Percentiles rank a stretch among this genome's conserved stretches.
These are phyloP conservation scores for Meteorus cinctellus DNA, from an alignment of 2,888 invertebrate genomes.

Conservation along the genomic window DNA sequence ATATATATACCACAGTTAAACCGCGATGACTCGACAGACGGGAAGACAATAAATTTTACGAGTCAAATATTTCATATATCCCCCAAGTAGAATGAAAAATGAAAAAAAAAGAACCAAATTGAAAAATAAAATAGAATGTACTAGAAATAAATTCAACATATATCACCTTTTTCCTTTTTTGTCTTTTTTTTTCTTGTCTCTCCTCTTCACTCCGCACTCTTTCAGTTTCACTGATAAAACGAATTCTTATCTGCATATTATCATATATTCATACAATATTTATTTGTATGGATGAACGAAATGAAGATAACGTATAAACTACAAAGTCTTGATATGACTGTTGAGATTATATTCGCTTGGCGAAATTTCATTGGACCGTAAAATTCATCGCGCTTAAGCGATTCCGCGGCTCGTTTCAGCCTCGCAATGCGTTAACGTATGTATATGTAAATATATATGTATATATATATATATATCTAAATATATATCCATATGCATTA, in stretches of 20 bases:
- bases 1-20: not conserved
- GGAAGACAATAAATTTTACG: slow-evolving; percentile 15
- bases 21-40: not conserved
- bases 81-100: not conserved
- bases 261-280: not conserved
- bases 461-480: not conserved
- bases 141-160: not conserved
- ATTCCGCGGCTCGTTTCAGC: slow-evolving; percentile 36
- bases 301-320: slow-evolving; percentile 19
- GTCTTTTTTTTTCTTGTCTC: not conserved
- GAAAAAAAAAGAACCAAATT: not conserved
- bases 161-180: not conserved
- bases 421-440: slow-evolving; percentile 12
- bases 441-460: not conserved
- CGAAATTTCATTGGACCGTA: slow-evolving; percentile 33
- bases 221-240: not conserved
- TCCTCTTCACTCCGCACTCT: not conserved
- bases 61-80: slow-evolving; percentile 14
- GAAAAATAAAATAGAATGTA: not conserved
- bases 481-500: not conserved
- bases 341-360: slow-evolving; percentile 15
- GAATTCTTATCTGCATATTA: slow-evolving; percentile 10
- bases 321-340: slow-evolving; percentile 14
- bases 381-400: slow-evolving; percentile 39
- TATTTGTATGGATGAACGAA: slow-evolving; percentile 19